These are phyloP conservation scores for Eleutherodactylus coqui DNA, from an alignment of 2,797 vertebrate genomes.

Conservation along the genomic window DNA sequence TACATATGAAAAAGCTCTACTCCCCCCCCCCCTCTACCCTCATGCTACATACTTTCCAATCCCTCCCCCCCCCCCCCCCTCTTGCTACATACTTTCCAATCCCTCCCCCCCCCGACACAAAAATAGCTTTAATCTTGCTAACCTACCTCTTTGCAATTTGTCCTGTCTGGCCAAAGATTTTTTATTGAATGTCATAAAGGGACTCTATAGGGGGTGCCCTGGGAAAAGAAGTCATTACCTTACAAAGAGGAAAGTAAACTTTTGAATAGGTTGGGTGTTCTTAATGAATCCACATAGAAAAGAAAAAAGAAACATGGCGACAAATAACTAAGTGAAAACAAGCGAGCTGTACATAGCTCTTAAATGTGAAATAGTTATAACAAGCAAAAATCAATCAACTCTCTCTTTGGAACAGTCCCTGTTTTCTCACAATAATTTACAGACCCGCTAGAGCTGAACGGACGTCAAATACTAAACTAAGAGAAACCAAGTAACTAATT, in stretches of 20 bases:
- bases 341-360: constrained; percentile 58
- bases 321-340: constrained; percentile 67
- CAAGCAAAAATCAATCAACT: constrained; percentile 68
- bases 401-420: constrained; percentile 65
- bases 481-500: constrained; percentile 61
- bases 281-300: constrained; percentile 69
- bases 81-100: constrained; percentile 48
- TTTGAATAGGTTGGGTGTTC: constrained; percentile 64
- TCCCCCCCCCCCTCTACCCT: background rate
- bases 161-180: constrained; percentile 65
- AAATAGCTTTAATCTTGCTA: constrained; percentile 60
- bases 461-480: constrained; percentile 61
- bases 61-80: constrained; percentile 36
- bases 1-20: background rate
- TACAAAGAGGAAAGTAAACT: constrained; percentile 55
- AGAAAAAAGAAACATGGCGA: constrained; percentile 42
- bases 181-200: constrained; percentile 68
- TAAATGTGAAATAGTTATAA: constrained; percentile 65
- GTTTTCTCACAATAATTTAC: constrained; percentile 62
- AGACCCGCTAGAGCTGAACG: constrained; percentile 60
- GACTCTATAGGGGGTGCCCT: constrained; percentile 63
- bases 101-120: constrained; percentile 56
- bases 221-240: constrained; percentile 65
- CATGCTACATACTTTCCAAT: constrained; percentile 49
- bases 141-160: constrained; percentile 60